phyloP scores from a whole-genome alignment of 2,888 invertebrate species.

The Parelbella ahira region DNA sequence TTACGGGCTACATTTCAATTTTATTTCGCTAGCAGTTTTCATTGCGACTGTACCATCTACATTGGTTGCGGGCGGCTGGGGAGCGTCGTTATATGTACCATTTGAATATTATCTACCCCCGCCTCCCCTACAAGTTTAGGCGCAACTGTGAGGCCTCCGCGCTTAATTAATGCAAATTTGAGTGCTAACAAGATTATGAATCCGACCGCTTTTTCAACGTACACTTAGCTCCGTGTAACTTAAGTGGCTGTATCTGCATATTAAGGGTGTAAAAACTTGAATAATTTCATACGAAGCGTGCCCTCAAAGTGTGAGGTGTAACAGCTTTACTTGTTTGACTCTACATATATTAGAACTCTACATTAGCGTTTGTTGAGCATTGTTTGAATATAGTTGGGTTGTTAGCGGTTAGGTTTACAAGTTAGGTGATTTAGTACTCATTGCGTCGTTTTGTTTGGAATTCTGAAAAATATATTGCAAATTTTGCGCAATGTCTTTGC shows the following conservation, averaged over 20 bases:
- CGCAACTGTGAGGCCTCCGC: conserved; percentile 60
- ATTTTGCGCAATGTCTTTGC: too few species aligned
- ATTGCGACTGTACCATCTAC: conserved; percentile 52
- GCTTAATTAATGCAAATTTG: conserved; percentile 81
- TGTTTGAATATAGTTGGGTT: conserved; percentile 11
- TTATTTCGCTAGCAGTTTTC: conserved; percentile 34
- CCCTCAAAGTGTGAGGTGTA: conserved; percentile 12
- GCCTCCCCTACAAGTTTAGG: conserved; percentile 57
- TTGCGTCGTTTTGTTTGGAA: neutral
- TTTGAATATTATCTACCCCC: conserved; percentile 78
- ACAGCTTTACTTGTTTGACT: conserved; percentile 16
- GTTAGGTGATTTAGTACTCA: neutral
- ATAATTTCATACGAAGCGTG: conserved; percentile 30
- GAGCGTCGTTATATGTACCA: conserved; percentile 79
- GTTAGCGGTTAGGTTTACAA: too few species aligned
- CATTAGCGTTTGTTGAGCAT: too few species aligned
- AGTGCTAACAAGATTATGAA: conserved; percentile 81
- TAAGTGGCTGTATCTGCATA: conserved; percentile 53
- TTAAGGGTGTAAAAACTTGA: conserved; percentile 37
- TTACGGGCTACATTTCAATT: conserved; percentile 19
- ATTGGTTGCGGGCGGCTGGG: conserved; percentile 72
- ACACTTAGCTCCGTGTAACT: conserved; percentile 51
- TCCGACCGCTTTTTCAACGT: conserved; percentile 69
- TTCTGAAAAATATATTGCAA: too few species aligned
- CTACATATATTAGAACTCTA: too few species aligned